Conservation (phyloP, 2,888 invertebrate genomes). For the Machimus rusticus region DNA sequence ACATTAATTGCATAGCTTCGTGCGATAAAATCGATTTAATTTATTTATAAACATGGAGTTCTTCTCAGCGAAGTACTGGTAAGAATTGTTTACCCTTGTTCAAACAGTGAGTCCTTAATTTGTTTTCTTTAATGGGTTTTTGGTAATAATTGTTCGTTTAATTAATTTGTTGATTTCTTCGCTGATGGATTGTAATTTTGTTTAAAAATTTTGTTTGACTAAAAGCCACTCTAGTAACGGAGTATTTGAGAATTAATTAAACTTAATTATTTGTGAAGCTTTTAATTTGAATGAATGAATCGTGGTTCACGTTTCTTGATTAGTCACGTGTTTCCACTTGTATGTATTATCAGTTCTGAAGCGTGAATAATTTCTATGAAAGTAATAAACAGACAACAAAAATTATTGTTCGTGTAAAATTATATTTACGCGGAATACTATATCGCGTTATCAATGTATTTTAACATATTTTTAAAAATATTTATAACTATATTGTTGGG, state of each 20-base stretch:
- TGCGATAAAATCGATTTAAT: neutral
- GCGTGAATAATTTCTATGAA: neutral
- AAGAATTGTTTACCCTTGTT: neutral
- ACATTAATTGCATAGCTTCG: neutral
- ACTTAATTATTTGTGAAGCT: neutral
- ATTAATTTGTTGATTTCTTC: neutral
- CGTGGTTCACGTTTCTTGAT: neutral
- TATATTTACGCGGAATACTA: too few relatives aligned
- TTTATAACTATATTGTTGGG: too few relatives aligned
- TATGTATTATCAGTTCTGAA: neutral
- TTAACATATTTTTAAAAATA: too few relatives aligned
- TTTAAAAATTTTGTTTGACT: neutral
- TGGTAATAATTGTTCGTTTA: neutral
- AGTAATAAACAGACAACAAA: neutral
- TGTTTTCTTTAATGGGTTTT: neutral
- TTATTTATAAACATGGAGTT: neutral
- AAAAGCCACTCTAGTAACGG: neutral
- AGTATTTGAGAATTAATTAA: neutral
- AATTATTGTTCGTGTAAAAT: neutral
- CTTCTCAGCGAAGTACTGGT: slow-evolving; percentile 21
- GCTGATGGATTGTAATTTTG: neutral
- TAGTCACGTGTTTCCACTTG: neutral
- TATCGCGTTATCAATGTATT: too few relatives aligned
- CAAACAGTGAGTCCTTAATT: neutral
- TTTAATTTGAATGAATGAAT: neutral